These are phyloP conservation scores for Shinisaurus crocodilurus DNA, from an alignment of 2,113 vertebrate species.

Conservation along the genomic window DNA sequence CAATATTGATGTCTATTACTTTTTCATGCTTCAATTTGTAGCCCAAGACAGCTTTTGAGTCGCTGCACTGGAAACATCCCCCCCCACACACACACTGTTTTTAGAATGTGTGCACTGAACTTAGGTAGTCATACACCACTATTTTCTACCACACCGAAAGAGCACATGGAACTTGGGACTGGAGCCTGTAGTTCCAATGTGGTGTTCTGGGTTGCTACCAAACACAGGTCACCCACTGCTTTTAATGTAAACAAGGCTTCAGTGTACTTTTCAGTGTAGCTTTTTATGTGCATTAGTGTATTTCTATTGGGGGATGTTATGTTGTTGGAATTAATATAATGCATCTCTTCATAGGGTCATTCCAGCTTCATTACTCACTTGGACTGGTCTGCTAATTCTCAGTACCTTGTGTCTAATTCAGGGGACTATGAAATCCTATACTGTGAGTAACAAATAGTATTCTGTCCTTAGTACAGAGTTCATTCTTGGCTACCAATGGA, in stretches of 20 bases:
- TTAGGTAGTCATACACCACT: background rate
- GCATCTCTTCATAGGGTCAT: conserved; percentile 84
- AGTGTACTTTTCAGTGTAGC: background rate
- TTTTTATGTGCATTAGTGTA: background rate
- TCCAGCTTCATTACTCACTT: conserved; percentile 99
- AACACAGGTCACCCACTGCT: background rate
- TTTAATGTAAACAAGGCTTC: conserved; percentile 14
- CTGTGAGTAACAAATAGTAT: conserved; percentile 85
- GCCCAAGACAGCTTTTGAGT: background rate
- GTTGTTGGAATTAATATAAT: background rate
- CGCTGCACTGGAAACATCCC: background rate
- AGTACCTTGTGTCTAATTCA: conserved; percentile 97
- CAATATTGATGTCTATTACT: background rate
- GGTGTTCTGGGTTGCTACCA: conserved; percentile 1
- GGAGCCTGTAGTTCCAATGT: background rate
- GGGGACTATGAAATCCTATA: conserved; percentile 99
- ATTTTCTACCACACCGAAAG: conserved; percentile 1
- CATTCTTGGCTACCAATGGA: conserved; percentile 27
- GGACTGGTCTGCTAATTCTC: conserved; percentile 96
- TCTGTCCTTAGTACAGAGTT: conserved; percentile 47
- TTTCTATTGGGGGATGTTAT: conserved; percentile 5
- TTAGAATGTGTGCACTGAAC: background rate
- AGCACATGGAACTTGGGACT: background rate
- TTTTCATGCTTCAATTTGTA: background rate
- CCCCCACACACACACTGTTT: background rate